These are phyloP conservation scores for Helicoverpa zea DNA, from an alignment of 1,140 invertebrate species.

Conservation along the genomic window DNA sequence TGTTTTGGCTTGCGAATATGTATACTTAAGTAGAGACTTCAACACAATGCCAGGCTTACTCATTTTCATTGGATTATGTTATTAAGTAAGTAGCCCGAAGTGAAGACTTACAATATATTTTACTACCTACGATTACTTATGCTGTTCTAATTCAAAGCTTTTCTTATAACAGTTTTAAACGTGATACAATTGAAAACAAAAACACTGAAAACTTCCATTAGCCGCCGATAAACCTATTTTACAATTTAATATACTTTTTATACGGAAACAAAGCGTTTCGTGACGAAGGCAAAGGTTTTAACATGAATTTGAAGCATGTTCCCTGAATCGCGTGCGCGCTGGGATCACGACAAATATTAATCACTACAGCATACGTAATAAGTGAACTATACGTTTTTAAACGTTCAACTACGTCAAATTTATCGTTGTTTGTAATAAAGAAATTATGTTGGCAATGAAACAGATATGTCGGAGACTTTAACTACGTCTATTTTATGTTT, in stretches of 20 bases:
- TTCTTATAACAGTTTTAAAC: not conserved
- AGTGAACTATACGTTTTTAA: constrained; percentile 28
- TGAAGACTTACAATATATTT: not conserved
- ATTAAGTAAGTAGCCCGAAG: not conserved
- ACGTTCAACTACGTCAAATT: constrained; percentile 26
- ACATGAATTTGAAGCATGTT: constrained; percentile 54
- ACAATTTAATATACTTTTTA: constrained; percentile 50
- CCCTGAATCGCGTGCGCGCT: constrained; percentile 58
- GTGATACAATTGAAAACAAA: not conserved
- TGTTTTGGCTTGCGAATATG: too few relatives aligned
- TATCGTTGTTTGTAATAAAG: constrained; percentile 42
- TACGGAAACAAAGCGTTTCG: constrained; percentile 55
- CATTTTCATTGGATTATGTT: not conserved
- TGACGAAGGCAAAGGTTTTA: constrained; percentile 63
- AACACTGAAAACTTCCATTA: not conserved
- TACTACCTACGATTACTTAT: not conserved
- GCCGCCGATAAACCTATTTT: constrained; percentile 5
- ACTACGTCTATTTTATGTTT: constrained; percentile 31
- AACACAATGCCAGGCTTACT: too few relatives aligned
- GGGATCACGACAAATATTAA: constrained; percentile 52
- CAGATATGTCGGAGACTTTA: constrained; percentile 26
- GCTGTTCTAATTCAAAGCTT: not conserved
- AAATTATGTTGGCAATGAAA: constrained; percentile 47
- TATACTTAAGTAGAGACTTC: too few relatives aligned
- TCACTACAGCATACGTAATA: constrained; percentile 27